Conservation (phyloP, 2,888 invertebrate genomes). For the Eilema depressum region DNA sequence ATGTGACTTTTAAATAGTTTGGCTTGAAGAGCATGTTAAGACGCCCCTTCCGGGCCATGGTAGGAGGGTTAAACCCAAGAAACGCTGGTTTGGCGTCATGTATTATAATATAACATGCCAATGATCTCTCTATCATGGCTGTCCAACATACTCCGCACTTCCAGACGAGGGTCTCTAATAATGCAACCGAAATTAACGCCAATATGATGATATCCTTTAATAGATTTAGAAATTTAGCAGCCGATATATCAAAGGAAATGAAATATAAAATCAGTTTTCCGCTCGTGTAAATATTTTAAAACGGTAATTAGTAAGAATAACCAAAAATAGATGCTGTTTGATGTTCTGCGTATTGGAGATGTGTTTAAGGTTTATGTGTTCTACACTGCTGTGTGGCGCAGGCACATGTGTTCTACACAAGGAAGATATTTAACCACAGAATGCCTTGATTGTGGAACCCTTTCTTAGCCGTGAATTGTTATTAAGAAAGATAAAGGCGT, state of each 20-base stretch:
- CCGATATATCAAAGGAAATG: not conserved
- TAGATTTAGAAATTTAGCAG: not conserved
- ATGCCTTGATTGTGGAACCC: not conserved
- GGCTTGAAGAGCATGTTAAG: not conserved
- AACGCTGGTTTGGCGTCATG: too few species aligned
- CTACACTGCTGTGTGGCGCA: conserved; percentile 17
- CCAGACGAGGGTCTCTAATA: too few species aligned
- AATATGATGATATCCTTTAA: too few species aligned
- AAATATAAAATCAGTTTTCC: not conserved
- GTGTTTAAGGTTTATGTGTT: conserved; percentile 39
- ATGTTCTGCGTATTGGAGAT: conserved; percentile 17
- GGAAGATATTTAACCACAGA: conserved; percentile 12
- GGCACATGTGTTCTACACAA: conserved; percentile 31
- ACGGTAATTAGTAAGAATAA: not conserved
- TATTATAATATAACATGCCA: too few species aligned
- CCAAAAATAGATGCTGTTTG: conserved; percentile 21
- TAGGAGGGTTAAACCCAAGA: too few species aligned
- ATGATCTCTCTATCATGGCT: too few species aligned
- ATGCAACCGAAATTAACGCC: too few species aligned
- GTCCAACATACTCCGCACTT: too few species aligned
- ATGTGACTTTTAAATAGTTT: too few species aligned
- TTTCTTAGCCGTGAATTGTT: not conserved
- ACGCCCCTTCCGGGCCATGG: too few species aligned
- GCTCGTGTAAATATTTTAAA: conserved; percentile 11
- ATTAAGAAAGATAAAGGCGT: too few species aligned